phyloP scores from a whole-genome alignment of 2,888 invertebrate genomes.

The Drosophila crucigera region DNA sequence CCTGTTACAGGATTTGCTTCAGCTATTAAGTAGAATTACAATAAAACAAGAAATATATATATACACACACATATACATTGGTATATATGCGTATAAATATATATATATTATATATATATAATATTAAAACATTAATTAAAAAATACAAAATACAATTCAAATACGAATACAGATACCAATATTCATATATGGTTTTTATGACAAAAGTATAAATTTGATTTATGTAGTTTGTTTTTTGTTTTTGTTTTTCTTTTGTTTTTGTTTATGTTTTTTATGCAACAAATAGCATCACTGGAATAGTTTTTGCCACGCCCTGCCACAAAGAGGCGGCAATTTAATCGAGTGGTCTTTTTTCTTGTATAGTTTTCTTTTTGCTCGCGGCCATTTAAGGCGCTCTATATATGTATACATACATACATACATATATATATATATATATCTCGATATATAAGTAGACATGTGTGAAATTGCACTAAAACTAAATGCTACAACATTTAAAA shows the following conservation, averaged over 20 bases:
- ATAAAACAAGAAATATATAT: conserved; percentile 42
- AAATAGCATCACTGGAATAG: conserved; percentile 79
- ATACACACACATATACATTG: conserved; percentile 13
- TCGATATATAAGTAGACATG: conserved; percentile 63
- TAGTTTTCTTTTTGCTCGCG: conserved; percentile 27
- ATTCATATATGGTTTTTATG: conserved; percentile 22
- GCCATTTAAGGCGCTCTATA: conserved; percentile 27
- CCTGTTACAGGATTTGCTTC: conserved; percentile 82
- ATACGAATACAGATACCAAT: conserved; percentile 43
- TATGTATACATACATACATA: conserved; percentile 17
- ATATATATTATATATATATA: conserved; percentile 13
- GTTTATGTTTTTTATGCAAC: conserved; percentile 75
- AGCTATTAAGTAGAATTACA: conserved; percentile 74
- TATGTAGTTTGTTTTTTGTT: conserved; percentile 56
- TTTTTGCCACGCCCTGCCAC: conserved; percentile 56
- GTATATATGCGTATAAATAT: conserved; percentile 9
- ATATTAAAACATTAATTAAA: conserved; percentile 46
- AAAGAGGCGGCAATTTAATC: conserved; percentile 49
- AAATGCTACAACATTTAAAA: conserved; percentile 81
- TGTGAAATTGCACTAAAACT: conserved; percentile 81
- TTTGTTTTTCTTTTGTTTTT: conserved; percentile 16
- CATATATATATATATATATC: conserved; percentile 31
- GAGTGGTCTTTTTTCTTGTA: conserved; percentile 67
- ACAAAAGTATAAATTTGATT: conserved; percentile 75
- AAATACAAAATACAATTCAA: conserved; percentile 50